phyloP scores from a whole-genome alignment of 2,113 vertebrate species.

The Pongo abelii region DNA sequence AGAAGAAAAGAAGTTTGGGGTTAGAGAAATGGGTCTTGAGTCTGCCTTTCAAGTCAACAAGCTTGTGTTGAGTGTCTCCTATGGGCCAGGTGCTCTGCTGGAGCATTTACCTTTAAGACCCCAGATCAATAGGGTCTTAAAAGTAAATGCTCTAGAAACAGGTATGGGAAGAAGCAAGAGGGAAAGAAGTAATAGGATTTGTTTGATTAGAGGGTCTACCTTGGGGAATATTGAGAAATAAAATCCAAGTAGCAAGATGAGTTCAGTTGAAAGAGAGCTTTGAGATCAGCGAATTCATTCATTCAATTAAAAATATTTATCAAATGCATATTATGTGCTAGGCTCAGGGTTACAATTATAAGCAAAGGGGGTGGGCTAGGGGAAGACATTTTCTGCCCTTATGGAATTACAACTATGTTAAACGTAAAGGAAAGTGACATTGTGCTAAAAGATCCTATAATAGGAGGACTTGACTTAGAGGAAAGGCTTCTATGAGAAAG shows the following conservation, averaged over 20 bases:
- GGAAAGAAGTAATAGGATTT: not conserved
- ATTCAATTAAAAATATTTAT: constrained; percentile 8
- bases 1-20: not conserved
- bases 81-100: not conserved
- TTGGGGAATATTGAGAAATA: not conserved
- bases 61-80: not conserved
- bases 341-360: not conserved
- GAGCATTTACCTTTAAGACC: too few relatives aligned
- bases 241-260: not conserved
- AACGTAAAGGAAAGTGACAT: not conserved
- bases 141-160: not conserved
- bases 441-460: not conserved
- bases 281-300: not conserved
- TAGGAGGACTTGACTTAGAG: not conserved
- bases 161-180: not conserved
- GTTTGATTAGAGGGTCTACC: not conserved
- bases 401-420: not conserved
- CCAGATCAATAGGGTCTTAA: not conserved
- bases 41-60: not conserved
- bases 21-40: not conserved
- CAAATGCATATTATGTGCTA: not conserved
- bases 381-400: not conserved
- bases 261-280: not conserved
- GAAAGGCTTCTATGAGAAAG: not conserved
- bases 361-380: not conserved